Percentiles rank a stretch among this genome's conserved stretches.
Conservation (phyloP, 2,113 vertebrate species). For the Ochotona princeps region DNA sequence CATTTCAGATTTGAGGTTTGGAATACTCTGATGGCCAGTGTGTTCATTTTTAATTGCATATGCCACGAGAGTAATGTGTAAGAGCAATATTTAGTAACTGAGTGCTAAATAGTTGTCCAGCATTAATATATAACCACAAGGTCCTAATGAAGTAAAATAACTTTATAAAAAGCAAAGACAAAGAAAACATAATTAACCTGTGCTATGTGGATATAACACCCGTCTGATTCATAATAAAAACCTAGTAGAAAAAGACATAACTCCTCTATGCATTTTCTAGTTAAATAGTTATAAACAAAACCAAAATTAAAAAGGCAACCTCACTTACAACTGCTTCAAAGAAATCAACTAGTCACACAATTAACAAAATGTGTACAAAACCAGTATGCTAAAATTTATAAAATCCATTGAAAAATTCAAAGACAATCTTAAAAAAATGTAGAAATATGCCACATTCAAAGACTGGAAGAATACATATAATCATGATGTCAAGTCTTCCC, state of each 20-base stretch:
- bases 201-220: background rate
- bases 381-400: background rate
- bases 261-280: background rate
- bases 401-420: slow-evolving; percentile 25
- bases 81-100: slow-evolving; percentile 19
- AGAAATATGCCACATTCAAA: background rate
- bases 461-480: background rate
- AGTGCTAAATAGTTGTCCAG: background rate
- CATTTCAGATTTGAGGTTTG: background rate
- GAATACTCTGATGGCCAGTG: background rate
- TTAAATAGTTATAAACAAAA: background rate
- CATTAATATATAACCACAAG: slow-evolving; percentile 39
- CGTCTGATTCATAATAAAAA: background rate
- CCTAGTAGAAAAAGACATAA: background rate
- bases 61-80: background rate
- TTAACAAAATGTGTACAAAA: background rate
- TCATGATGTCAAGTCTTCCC: background rate
- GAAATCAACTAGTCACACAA: slow-evolving; percentile 7
- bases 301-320: background rate
- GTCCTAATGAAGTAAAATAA: slow-evolving; percentile 32
- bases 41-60: slow-evolving; percentile 1
- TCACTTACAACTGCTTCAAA: background rate
- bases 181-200: slow-evolving; percentile 56
- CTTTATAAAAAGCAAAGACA: background rate
- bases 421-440: background rate